phyloP scores from a whole-genome alignment of 2,113 vertebrate genomes.

The Cheilinus undulatus region DNA sequence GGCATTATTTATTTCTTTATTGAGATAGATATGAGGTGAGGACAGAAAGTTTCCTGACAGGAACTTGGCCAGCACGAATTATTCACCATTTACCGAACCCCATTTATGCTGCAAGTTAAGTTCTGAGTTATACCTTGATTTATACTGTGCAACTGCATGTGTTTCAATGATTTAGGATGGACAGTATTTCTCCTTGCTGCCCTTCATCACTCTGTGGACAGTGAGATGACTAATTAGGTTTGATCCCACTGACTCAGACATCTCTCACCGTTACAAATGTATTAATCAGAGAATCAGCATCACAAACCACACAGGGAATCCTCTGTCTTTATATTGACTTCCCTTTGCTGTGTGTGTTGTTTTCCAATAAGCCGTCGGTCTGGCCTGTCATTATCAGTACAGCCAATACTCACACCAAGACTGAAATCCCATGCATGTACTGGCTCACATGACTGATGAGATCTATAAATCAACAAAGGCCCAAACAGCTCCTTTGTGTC shows the following conservation, averaged over 20 bases:
- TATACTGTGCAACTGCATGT: not conserved
- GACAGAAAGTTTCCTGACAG: not conserved
- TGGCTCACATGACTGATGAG: conserved; percentile 14
- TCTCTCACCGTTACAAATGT: not conserved
- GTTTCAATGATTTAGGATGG: not conserved
- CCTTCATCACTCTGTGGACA: not conserved
- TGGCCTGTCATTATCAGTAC: conserved; percentile 17
- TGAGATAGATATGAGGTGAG: not conserved
- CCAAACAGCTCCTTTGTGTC: not conserved
- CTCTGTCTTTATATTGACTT: conserved; percentile 15
- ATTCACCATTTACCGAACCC: not conserved
- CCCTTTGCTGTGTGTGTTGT: not conserved
- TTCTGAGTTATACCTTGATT: not conserved
- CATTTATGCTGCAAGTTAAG: not conserved
- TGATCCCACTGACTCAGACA: not conserved
- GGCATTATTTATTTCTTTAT: conserved; percentile 23
- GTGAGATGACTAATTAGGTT: not conserved
- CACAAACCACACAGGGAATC: not conserved
- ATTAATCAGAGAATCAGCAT: not conserved
- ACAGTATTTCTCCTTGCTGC: not conserved
- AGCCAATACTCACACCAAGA: conserved; percentile 1
- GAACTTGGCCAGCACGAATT: conserved; percentile 18
- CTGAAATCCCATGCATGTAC: conserved; percentile 32
- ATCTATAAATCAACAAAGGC: conserved; percentile 30
- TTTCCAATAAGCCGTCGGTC: conserved; percentile 18